These are phyloP conservation scores for Nyctibius grandis DNA, from an alignment of 2,797 vertebrate species.

Conservation along the genomic window DNA sequence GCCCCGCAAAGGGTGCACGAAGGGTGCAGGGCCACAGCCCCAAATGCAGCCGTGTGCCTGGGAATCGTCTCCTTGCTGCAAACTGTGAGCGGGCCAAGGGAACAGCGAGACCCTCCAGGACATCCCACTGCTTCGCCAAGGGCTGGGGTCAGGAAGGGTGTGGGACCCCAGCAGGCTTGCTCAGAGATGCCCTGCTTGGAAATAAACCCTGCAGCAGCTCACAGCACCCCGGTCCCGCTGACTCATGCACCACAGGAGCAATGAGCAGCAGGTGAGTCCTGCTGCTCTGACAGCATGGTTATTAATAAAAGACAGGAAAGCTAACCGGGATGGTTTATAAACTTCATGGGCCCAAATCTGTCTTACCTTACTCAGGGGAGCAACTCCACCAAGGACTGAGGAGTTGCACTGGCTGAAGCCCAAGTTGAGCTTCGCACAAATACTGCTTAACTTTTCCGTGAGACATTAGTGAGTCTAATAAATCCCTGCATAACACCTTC, in stretches of 20 bases:
- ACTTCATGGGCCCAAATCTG: not conserved
- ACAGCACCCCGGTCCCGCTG: fast-evolving
- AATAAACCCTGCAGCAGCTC: not conserved
- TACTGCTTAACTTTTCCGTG: not conserved
- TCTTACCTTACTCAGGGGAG: not conserved
- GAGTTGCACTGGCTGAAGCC: not conserved
- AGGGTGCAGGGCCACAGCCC: not conserved
- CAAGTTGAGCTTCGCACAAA: slow-evolving; percentile 7
- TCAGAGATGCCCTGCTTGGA: not conserved
- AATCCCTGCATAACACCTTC: slow-evolving; percentile 15
- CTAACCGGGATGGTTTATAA: not conserved
- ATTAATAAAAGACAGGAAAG: not conserved
- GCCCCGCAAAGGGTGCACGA: fast-evolving
- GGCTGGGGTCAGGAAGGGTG: fast-evolving
- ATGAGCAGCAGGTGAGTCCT: not conserved
- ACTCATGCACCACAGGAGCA: not conserved
- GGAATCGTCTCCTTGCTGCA: not conserved
- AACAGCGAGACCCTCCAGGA: not conserved
- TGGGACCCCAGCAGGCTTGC: fast-evolving
- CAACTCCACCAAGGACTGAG: not conserved
- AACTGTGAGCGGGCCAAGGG: fast-evolving
- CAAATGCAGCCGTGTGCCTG: not conserved
- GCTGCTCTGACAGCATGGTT: not conserved
- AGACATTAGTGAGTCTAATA: slow-evolving; percentile 28
- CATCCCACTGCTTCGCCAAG: fast-evolving